Evolutionary conservation across 2,113 vertebrate genomes (phyloP).

Genomic region (Ciconia boyciana): DNA sequence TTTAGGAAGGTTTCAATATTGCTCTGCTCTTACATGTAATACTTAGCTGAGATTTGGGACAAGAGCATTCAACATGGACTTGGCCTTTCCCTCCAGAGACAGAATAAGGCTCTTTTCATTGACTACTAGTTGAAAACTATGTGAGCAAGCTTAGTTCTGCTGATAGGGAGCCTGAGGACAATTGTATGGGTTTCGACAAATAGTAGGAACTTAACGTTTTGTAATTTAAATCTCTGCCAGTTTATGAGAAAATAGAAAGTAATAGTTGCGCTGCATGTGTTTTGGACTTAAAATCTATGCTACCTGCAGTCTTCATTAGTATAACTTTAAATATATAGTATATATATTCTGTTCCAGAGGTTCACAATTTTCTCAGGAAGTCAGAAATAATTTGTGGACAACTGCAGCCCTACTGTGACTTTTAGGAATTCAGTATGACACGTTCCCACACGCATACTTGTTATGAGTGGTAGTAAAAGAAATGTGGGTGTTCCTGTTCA

Average conservation of each 20-base stretch:
- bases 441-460: not conserved
- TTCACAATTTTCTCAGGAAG: not conserved
- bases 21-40: not conserved
- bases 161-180: not conserved
- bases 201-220: not conserved
- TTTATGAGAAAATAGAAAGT: not conserved
- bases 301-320: not conserved
- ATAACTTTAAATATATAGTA: not conserved
- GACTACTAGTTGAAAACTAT: not conserved
- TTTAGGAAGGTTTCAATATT: not conserved
- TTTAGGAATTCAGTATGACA: not conserved
- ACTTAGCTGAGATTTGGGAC: not conserved
- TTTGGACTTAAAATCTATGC: not conserved
- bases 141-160: not conserved
- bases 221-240: not conserved
- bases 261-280: not conserved
- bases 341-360: not conserved
- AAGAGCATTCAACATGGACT: not conserved
- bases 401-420: constrained; percentile 8
- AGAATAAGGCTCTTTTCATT: not conserved
- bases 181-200: not conserved
- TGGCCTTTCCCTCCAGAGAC: not conserved
- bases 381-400: not conserved
- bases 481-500: constrained; percentile 27
- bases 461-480: not conserved